Base-by-base conservation (phyloP, 1,140 invertebrate species). In the Halyomorpha halys region DNA sequence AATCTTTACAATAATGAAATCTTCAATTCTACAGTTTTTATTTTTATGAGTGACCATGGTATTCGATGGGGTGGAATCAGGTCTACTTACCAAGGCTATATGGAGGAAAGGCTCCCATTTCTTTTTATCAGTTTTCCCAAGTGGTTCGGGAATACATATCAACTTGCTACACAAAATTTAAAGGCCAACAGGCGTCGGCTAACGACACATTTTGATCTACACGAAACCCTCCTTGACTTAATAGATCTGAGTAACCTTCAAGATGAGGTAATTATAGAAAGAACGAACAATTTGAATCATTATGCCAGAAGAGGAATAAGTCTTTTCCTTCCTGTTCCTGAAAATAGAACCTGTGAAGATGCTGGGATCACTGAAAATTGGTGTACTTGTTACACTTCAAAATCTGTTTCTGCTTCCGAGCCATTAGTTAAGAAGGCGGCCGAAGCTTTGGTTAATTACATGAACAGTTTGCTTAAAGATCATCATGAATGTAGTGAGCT, bases 331-430 rank as follows among this genome's bases (percentile, higher is more conserved):
- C 79, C 83, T 0, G 80, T 94, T 47, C 82, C 86, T 0, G 73
- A 73, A n/a, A 79, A 82, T 47, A 76, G 92, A 13, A 91, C 84
- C 0, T 95, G 92, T 73, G 73, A 79, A 27, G 75, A 77, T 59
- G 90, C 90, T 0, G 82, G 78, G 0, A 90, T 95, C 45, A 80
- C 84, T 0, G 81, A 84, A 34, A 86, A 92, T 69, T 94, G 87
- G 84, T 95, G 91, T 71, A 86, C 87, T 16, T 95, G 91, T 70
- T 82, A 87, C 66, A 78, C 79, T 62, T 80, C 77, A 13, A 72
- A 73, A 49, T 80, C 81, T 66, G 69, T 84, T 14, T 69, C 77
- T 0, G 73, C 74, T 0, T 76, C 80, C 14, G 77, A 82, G 69
- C 71, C 69, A 0, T 69, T 76, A 8, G 79, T 80, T 11, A 62